Conservation (phyloP, 2,888 invertebrate genomes). For the Drosophila sordidapex region DNA sequence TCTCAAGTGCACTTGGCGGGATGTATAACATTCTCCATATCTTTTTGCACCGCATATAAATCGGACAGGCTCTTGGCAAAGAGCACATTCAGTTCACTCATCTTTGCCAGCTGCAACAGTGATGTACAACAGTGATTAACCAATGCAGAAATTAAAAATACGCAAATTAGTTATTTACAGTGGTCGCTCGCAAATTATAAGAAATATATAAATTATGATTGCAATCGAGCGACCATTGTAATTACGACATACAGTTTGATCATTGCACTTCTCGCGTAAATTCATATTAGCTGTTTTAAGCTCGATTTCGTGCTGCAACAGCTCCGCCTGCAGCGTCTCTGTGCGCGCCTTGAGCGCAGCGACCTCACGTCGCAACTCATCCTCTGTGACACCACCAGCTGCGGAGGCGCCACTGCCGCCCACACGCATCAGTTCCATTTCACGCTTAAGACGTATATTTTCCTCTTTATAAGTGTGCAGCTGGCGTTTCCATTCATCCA, state of each 20-base stretch:
- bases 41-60: constrained; percentile 84
- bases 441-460: constrained; percentile 92
- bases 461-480: constrained; percentile 96
- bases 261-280: constrained; percentile 86
- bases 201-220: background rate
- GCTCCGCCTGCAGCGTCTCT: constrained; percentile 92
- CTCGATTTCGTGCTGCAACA: constrained; percentile 94
- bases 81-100: constrained; percentile 83
- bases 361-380: constrained; percentile 91
- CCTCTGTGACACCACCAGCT: constrained; percentile 87
- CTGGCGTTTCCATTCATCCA: constrained; percentile 99
- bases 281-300: constrained; percentile 87
- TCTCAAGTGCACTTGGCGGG: constrained; percentile 85
- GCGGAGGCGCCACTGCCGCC: constrained; percentile 86
- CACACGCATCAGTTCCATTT: constrained; percentile 90
- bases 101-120: constrained; percentile 81
- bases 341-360: constrained; percentile 91
- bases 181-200: background rate
- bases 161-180: background rate
- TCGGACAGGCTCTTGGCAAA: constrained; percentile 84
- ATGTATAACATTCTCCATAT: constrained; percentile 85
- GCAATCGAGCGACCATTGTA: background rate
- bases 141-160: background rate
- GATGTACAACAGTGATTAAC: background rate
- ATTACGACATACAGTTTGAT: constrained; percentile 88